phyloP scores from a whole-genome alignment of 2,797 vertebrate genomes.

The Setipinna tenuifilis region DNA sequence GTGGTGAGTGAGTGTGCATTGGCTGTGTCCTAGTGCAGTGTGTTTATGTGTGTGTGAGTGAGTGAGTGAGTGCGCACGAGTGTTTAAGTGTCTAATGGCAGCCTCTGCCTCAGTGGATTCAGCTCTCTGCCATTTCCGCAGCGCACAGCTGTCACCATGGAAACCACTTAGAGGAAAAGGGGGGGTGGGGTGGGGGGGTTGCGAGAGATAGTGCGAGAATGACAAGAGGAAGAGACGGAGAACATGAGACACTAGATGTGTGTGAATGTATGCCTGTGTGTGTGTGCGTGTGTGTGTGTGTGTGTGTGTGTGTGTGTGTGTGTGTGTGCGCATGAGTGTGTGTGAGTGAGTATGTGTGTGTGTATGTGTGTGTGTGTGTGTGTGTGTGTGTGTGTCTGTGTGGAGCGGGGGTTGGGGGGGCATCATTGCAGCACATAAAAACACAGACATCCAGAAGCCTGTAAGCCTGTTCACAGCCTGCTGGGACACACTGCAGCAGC shows the following conservation, averaged over 20 bases:
- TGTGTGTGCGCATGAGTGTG: too few relatives aligned
- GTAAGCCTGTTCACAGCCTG: constrained; percentile 58
- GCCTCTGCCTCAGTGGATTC: constrained; percentile 69
- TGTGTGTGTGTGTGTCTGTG: too few relatives aligned
- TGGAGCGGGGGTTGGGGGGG: background rate
- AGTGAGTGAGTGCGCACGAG: constrained; percentile 13
- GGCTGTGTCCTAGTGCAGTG: background rate
- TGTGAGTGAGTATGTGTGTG: too few relatives aligned
- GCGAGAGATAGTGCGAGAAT: constrained; percentile 43
- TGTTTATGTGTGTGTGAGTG: background rate
- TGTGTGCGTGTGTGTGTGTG: constrained; percentile 28
- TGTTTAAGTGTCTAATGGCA: constrained; percentile 67
- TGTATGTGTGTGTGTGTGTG: too few relatives aligned
- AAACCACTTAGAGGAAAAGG: constrained; percentile 76
- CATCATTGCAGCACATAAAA: constrained; percentile 53
- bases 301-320: too few relatives aligned
- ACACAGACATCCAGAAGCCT: constrained; percentile 64
- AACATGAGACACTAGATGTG: constrained; percentile 32
- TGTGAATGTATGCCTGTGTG: background rate
- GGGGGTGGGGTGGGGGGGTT: constrained; percentile 56
- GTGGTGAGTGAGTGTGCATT: constrained; percentile 3
- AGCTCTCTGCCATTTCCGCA: constrained; percentile 73
- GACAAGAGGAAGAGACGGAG: constrained; percentile 34
- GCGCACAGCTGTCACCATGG: constrained; percentile 80
- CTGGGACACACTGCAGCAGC: constrained; percentile 47